A percentile compares a stretch with the other conserved stretches of the same genome.
phyloP scores from a whole-genome alignment of 2,797 vertebrate genomes.

The Gastrophryne carolinensis region DNA sequence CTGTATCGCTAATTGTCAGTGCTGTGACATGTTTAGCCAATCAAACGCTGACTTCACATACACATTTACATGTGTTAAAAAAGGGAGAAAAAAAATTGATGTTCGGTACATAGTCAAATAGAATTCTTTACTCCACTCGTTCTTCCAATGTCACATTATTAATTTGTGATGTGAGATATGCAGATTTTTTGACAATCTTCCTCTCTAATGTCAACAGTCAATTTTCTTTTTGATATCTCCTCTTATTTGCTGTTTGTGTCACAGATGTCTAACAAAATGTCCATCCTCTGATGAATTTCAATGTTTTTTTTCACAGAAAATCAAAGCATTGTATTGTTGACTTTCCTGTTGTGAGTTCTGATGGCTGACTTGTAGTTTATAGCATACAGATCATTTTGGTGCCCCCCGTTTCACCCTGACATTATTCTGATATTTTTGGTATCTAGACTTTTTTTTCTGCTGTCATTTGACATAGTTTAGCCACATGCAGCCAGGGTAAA shows the following conservation, averaged over 20 bases:
- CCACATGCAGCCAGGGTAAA: no score
- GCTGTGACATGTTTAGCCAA: slow-evolving; percentile 32
- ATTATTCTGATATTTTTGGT: no score
- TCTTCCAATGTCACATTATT: neutral
- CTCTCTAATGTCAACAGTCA: neutral
- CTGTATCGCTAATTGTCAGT: slow-evolving; percentile 22
- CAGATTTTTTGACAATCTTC: neutral
- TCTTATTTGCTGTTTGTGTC: neutral
- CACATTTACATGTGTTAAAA: slow-evolving; percentile 13
- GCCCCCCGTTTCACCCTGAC: slow-evolving; percentile 6
- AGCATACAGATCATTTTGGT: neutral
- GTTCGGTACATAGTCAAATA: neutral
- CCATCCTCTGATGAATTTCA: neutral
- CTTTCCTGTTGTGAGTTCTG: slow-evolving; percentile 10
- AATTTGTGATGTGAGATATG: neutral
- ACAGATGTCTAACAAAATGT: neutral
- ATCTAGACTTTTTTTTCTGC: no score
- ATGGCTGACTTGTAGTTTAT: slow-evolving; percentile 1
- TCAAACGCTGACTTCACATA: slow-evolving; percentile 24
- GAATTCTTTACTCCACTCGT: neutral
- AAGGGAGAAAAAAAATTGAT: no score
- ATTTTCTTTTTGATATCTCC: neutral
- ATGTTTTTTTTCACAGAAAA: no score
- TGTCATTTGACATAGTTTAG: no score
- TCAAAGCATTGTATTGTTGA: slow-evolving; percentile 2